A percentile compares a stretch with the other conserved stretches of the same genome.
Evolutionary conservation across 2,888 invertebrate species (phyloP).

Genomic region (Sarcophaga rosellei): DNA sequence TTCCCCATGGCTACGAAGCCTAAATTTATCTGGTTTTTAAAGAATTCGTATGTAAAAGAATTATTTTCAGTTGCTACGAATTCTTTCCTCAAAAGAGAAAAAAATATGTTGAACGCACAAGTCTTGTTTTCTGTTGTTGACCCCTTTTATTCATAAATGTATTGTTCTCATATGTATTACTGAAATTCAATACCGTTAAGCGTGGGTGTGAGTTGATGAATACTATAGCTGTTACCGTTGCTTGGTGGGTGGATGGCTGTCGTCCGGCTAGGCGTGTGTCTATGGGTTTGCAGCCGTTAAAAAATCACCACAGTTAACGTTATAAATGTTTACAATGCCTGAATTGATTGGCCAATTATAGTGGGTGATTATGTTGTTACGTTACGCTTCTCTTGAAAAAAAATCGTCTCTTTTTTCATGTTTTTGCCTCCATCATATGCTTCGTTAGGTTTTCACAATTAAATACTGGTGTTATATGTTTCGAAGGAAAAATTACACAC

Average conservation of each 20-base stretch:
- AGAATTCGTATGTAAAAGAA: no score
- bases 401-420: neutral
- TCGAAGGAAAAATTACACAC: no score
- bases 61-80: no score
- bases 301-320: constrained; percentile 70
- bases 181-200: neutral
- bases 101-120: neutral
- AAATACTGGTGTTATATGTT: constrained; percentile 71
- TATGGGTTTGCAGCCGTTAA: constrained; percentile 66
- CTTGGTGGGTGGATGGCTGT: constrained; percentile 63
- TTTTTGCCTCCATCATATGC: constrained; percentile 70
- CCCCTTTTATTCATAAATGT: constrained; percentile 17
- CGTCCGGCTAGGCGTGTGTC: constrained; percentile 51
- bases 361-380: constrained; percentile 76
- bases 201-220: neutral
- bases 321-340: constrained; percentile 78
- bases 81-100: no score
- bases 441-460: constrained; percentile 77
- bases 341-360: constrained; percentile 82
- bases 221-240: constrained; percentile 63
- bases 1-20: no score
- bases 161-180: constrained; percentile 7
- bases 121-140: neutral
- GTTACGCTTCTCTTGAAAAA: constrained; percentile 35
- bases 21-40: no score